These are phyloP conservation scores for Hylyphantes graminicola DNA, from an alignment of 1,140 invertebrate genomes.

Conservation along the genomic window DNA sequence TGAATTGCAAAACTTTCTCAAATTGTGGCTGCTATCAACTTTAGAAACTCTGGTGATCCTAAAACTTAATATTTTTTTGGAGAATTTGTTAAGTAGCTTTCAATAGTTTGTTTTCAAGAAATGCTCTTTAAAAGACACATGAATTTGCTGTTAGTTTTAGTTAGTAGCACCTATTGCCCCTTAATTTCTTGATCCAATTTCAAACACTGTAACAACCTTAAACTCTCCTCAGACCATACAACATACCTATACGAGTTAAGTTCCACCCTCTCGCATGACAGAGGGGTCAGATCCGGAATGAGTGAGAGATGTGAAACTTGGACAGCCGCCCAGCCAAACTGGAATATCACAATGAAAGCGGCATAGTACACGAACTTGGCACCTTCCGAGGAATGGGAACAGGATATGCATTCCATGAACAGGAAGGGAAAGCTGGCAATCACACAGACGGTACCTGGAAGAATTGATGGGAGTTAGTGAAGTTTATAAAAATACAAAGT, in stretches of 20 bases:
- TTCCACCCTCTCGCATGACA: constrained; percentile 79
- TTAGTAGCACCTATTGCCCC: not conserved
- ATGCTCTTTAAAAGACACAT: too few relatives aligned
- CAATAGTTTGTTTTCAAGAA: too few relatives aligned
- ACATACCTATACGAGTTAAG: constrained; percentile 85
- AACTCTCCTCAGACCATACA: not conserved
- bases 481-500: not conserved
- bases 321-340: constrained; percentile 90
- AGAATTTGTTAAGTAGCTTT: too few relatives aligned
- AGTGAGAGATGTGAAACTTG: constrained; percentile 95
- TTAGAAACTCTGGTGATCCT: too few relatives aligned
- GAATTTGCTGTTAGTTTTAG: too few relatives aligned
- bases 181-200: too few relatives aligned
- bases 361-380: constrained; percentile 88
- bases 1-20: too few relatives aligned
- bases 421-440: constrained; percentile 88
- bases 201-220: not conserved
- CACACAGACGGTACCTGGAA: constrained; percentile 80
- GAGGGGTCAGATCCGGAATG: constrained; percentile 77
- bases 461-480: constrained; percentile 27
- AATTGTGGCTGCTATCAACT: too few relatives aligned
- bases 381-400: constrained; percentile 75
- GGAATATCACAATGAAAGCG: constrained; percentile 91
- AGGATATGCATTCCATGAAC: constrained; percentile 83
- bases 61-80: too few relatives aligned